phyloP scores from a whole-genome alignment of 92 coral and sea anemone species.

The Scolanthus callimorphus region DNA sequence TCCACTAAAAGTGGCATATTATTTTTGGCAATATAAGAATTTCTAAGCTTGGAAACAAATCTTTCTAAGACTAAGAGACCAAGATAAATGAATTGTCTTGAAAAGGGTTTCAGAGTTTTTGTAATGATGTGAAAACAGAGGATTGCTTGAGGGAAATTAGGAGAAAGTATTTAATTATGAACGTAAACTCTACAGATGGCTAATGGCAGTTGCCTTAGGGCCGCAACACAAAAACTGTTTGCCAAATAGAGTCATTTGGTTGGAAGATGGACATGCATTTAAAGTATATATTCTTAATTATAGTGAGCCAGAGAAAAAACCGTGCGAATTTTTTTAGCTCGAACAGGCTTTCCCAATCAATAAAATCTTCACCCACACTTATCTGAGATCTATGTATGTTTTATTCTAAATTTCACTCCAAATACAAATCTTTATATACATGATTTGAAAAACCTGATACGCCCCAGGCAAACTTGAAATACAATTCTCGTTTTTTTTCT shows the following conservation, averaged over 20 bases:
- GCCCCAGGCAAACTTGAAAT: too few species aligned
- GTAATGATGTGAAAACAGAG: neutral
- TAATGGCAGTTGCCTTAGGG: neutral
- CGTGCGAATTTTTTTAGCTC: slow-evolving; percentile 22
- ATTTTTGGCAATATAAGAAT: neutral
- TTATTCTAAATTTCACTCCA: slow-evolving; percentile 3
- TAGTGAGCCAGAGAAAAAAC: neutral
- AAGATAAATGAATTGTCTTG: too few species aligned
- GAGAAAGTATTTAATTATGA: neutral
- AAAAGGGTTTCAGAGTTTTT: neutral
- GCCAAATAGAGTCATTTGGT: slow-evolving; percentile 3
- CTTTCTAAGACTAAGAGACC: too few species aligned
- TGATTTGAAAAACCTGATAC: too few species aligned
- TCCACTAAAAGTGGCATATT: neutral
- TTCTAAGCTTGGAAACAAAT: neutral
- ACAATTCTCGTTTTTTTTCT: too few species aligned
- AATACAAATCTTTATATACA: neutral
- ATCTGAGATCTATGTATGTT: neutral
- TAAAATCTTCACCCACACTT: neutral
- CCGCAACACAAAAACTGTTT: neutral
- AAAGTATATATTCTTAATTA: neutral
- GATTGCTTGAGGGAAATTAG: neutral
- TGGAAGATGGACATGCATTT: slow-evolving; percentile 13
- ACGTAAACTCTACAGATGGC: neutral
- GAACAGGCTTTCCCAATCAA: slow-evolving; percentile 4